Conservation (phyloP, 2,113 vertebrate species). For the Phyllopteryx taeniolatus region DNA sequence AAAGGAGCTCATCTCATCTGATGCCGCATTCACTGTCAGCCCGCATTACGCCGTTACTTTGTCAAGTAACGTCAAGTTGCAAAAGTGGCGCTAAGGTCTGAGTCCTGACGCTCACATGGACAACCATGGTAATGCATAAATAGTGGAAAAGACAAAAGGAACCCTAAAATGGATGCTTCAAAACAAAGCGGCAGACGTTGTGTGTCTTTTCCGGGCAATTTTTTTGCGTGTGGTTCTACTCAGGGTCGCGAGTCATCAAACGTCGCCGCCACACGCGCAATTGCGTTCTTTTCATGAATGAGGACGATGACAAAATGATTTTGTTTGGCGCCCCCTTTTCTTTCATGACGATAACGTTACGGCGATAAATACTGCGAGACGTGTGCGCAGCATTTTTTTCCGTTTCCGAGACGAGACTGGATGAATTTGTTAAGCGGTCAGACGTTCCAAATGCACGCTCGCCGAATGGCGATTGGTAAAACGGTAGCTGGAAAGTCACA, state of each 20-base stretch:
- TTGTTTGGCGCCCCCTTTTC: no score
- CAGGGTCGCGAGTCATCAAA: neutral
- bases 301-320: no score
- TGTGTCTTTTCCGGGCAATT: neutral
- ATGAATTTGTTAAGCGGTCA: no score
- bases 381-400: no score
- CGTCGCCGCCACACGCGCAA: neutral
- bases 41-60: slow-evolving; percentile 8
- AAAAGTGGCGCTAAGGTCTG: neutral
- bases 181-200: neutral
- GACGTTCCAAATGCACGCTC: no score
- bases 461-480: no score
- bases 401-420: no score
- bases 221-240: neutral
- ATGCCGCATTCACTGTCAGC: neutral
- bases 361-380: no score
- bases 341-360: no score
- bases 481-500: no score
- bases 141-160: neutral
- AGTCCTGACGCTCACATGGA: neutral
- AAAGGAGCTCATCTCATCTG: neutral
- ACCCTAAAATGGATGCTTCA: neutral
- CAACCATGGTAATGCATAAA: neutral
- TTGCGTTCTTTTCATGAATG: neutral
- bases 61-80: slow-evolving; percentile 14